Base-by-base conservation (phyloP, 2,888 invertebrate genomes). In the Cantharis nigra region DNA sequence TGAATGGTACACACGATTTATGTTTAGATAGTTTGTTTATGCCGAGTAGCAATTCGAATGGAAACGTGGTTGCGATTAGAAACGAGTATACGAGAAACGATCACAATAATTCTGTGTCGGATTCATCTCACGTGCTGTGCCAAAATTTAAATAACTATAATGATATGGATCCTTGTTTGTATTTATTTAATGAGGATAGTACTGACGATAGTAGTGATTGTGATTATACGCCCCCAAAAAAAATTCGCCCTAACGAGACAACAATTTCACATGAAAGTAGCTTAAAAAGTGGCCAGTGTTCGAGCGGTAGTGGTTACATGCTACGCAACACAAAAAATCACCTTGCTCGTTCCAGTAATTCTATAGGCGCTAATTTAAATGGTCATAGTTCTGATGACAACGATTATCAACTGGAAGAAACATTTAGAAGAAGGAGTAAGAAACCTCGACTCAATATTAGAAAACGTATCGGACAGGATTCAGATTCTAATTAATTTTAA, bases 361-460 rank as follows among this genome's bases (percentile, higher is more conserved):
- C 79, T 70, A 81, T 79, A 70, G 82, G 80, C 82, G 75, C 82
- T 81, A 76, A 78, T 71, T 78, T 80, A 78, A 81, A 81, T 63
- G 82, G 79, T 69, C 82, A 84, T 79, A 86, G 85, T 81, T 87
- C 87, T 16, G 87, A 88, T 0, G 87, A 87, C 14, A 26, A 64
- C 64, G 91, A 91, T 63, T 90, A 89, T 82, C 90, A 90, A 78
- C 89, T 49, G 49, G 49, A 90, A 9, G 85, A 90, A 69, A 90
- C 90, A 81, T 91, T 91, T 82, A 87, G 91, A 72, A 92, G 92
- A 79, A 90, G 92, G 64, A 90, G 92, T 63, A 92, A 92, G 84
- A 91, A 92, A 82, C 91, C 92, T 1, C 89, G 92, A 7, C 89
- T 92, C 77, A 92, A 92, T 85, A 91, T 92, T 85, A 90, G 92